These are phyloP conservation scores for Pedionomus torquatus DNA, from an alignment of 2,113 vertebrate genomes.

Conservation along the genomic window DNA sequence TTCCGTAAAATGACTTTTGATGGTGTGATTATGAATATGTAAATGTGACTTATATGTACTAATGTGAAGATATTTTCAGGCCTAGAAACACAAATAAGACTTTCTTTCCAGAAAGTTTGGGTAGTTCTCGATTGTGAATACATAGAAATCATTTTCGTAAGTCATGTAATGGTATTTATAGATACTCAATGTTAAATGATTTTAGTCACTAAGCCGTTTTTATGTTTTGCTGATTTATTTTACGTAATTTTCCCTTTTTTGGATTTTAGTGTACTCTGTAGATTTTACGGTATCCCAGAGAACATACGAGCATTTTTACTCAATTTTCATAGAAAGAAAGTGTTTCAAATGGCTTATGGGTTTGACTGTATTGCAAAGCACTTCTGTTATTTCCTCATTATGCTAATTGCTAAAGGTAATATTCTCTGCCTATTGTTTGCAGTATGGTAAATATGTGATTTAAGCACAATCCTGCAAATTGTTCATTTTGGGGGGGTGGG, in stretches of 20 bases:
- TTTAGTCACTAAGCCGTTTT: not conserved
- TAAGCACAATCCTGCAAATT: not conserved
- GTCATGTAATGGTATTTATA: constrained; percentile 1
- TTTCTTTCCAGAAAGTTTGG: not conserved
- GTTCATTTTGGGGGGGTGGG: not conserved
- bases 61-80: not conserved
- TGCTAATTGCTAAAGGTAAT: constrained; percentile 14
- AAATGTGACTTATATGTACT: constrained; percentile 30
- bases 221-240: constrained; percentile 15
- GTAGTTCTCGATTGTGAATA: not conserved
- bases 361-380: constrained; percentile 11
- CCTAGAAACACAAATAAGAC: constrained; percentile 10
- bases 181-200: not conserved
- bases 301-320: not conserved
- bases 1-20: constrained; percentile 8
- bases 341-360: not conserved
- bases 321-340: not conserved
- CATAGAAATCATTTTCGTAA: not conserved
- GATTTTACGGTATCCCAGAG: not conserved
- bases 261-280: not conserved
- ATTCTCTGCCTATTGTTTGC: constrained; percentile 35
- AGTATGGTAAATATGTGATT: not conserved
- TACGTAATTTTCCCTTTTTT: not conserved
- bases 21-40: constrained; percentile 5
- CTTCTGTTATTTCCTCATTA: constrained; percentile 16